Evolutionary conservation across 2,113 vertebrate species (phyloP).

Genomic region (Catagonus wagneri): DNA sequence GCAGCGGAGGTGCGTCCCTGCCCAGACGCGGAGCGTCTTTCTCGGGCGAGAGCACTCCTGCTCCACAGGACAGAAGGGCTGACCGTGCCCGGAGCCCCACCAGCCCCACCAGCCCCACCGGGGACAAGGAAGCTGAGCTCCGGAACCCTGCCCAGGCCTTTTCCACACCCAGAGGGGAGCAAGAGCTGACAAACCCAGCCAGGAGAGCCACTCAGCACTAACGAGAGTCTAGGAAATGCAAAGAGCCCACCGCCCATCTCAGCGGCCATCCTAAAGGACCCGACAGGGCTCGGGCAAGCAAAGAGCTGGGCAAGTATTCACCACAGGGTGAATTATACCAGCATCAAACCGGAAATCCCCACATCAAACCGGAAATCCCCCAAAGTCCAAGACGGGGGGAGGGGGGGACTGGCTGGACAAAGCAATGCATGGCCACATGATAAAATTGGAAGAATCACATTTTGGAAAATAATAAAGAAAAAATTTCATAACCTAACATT

Average conservation of each 20-base stretch:
- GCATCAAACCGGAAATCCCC: neutral
- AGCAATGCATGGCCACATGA: neutral
- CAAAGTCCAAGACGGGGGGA: too few relatives aligned
- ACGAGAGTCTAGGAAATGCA: neutral
- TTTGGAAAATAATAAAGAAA: neutral
- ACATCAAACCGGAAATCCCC: neutral
- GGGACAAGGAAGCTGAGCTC: neutral
- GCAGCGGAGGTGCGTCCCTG: too few relatives aligned
- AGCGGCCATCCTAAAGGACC: neutral
- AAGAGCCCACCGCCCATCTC: neutral
- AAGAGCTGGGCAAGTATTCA: neutral
- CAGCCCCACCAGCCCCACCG: rapidly evolving
- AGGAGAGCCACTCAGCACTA: neutral
- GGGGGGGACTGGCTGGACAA: neutral
- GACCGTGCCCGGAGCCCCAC: neutral
- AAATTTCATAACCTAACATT: neutral
- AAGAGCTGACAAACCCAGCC: neutral
- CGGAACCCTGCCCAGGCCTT: neutral
- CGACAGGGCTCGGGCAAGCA: neutral
- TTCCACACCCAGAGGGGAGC: neutral
- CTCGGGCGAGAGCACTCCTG: too few relatives aligned
- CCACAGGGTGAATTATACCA: neutral
- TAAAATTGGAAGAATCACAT: neutral
- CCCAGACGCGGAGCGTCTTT: neutral
- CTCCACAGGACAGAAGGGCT: neutral